These are phyloP conservation scores for Hydrotaea diabolus DNA, from an alignment of 2,888 invertebrate species.

Conservation along the genomic window DNA sequence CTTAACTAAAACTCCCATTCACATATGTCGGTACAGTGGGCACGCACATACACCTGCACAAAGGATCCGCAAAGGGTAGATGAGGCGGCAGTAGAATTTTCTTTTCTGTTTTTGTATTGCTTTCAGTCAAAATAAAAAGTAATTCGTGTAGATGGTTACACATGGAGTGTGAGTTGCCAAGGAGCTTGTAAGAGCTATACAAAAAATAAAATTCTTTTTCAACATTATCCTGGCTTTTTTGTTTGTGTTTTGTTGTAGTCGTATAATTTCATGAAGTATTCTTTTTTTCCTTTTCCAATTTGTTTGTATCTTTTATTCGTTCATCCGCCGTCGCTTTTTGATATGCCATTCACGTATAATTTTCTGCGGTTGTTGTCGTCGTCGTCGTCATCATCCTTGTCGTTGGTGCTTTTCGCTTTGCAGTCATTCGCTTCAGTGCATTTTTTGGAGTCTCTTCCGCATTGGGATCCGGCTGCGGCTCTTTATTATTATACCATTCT, in stretches of 20 bases:
- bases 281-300: not conserved
- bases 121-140: not conserved
- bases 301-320: not conserved
- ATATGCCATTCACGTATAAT: constrained; percentile 22
- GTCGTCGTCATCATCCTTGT: no score
- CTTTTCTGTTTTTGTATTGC: not conserved
- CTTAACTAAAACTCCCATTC: not conserved
- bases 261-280: constrained; percentile 9
- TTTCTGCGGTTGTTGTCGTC: constrained; percentile 20
- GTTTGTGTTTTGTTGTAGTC: not conserved
- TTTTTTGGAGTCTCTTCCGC: constrained; percentile 24
- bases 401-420: not conserved
- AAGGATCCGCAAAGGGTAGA: no score
- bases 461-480: not conserved
- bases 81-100: no score
- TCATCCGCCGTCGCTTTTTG: constrained; percentile 4
- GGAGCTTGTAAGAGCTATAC: no score
- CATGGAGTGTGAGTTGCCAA: not conserved
- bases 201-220: no score
- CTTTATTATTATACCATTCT: constrained; percentile 23
- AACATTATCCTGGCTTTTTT: not conserved
- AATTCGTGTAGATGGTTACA: not conserved
- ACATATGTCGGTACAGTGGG: not conserved
- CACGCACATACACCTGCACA: not conserved
- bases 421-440: not conserved